Evolutionary conservation across 2,797 vertebrate genomes (phyloP), one percentile per base, ranked within the genome.

Genomic region (Phrynocephalus guinanensis): DNA sequence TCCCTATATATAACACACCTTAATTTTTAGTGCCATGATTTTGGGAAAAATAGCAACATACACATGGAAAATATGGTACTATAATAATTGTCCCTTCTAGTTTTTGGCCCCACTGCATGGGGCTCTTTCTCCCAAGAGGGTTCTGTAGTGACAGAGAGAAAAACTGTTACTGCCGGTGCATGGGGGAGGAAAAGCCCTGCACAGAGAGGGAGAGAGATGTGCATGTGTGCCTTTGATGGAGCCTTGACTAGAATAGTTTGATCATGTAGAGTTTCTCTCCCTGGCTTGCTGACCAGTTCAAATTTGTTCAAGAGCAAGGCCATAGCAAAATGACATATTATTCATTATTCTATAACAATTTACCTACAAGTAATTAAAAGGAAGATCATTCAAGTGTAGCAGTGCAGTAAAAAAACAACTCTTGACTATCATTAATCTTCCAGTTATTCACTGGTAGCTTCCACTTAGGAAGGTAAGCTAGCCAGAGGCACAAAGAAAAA

Each of bases 321-420:
- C 11, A 70, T 52, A 24, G 18, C 26, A 75, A 56, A 85, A 15
- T 38, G 73, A 68, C n/a, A 52, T 6, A 76, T 79, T 67, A 72
- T 3, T 18, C 33, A 76, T 67, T 73, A 72, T 4, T 38, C 30
- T 24, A 1, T 67, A 18, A 13, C 7, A 70, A 60, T 52, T n/a
- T 30, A 60, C 3, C 22, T 48, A 77, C 0, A 87, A 86, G 79
- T 63, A 86, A 38, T 72, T 78, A 89, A 89, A 83, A 60, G 24
- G 60, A 38, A 44, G 26, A 8, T 44, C 9, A 68, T 15, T 20
- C 24, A 70, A 76, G 20, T 38, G n/a, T 38, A 56, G 6, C 16
- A 83, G n/a, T 48, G 79, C 72, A 8, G 16, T 77, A 77, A 86
- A 71, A 30, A 71, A 70, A 28, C 2, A 56, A 52, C 22, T 79